Evolutionary conservation across 2,797 vertebrate genomes (phyloP).

Genomic region (Pogonophryne albipinna): DNA sequence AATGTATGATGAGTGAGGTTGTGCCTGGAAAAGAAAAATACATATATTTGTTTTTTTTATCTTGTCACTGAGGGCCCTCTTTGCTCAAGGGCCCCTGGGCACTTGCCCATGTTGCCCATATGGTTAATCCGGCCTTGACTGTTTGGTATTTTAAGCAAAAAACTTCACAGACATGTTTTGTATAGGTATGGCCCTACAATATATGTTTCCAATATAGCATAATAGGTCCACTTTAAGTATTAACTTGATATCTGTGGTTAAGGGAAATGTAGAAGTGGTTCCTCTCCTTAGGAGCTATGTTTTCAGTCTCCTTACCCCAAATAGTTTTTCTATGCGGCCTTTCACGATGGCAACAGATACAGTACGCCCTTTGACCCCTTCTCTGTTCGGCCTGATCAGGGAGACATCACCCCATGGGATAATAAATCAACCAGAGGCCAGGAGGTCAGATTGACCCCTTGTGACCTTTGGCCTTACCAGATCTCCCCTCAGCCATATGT

Average conservation of each 20-base stretch:
- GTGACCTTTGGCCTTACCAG: conserved; percentile 70
- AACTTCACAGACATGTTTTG: too few relatives aligned
- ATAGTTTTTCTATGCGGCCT: conserved; percentile 30
- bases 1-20: too few relatives aligned
- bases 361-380: conserved; percentile 66
- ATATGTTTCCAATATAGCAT: too few relatives aligned
- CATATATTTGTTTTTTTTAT: too few relatives aligned
- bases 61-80: too few relatives aligned
- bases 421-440: conserved; percentile 73
- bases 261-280: conserved; percentile 10
- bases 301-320: conserved; percentile 19
- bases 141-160: too few relatives aligned
- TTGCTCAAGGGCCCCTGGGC: too few relatives aligned
- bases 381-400: conserved; percentile 56
- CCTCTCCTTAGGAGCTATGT: conserved; percentile 6
- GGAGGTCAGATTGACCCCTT: conserved; percentile 72
- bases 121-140: too few relatives aligned
- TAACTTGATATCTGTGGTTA: conserved; percentile 34
- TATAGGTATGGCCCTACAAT: too few relatives aligned
- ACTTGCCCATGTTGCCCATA: too few relatives aligned
- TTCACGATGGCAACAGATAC: conserved; percentile 63
- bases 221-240: background rate
- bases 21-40: too few relatives aligned
- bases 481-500: conserved; percentile 71
- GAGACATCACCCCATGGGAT: conserved; percentile 68